Evolutionary conservation across 2,113 vertebrate genomes (phyloP), one percentile per base, ranked within the genome.

Genomic region (Hippocampus guttulatus): DNA sequence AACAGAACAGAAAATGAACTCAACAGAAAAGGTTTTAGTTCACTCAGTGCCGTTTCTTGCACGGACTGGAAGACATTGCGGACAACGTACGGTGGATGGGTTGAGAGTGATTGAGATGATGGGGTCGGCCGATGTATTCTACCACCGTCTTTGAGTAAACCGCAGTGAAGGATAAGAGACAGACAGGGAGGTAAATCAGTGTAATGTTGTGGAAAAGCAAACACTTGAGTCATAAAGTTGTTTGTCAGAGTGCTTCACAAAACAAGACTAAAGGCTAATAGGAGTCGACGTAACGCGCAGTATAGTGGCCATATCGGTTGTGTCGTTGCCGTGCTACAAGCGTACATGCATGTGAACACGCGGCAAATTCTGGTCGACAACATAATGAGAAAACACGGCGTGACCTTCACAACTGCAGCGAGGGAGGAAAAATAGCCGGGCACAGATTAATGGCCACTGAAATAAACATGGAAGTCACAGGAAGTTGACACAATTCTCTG

Each of bases 371-470:
- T 68, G 61, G 75, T 74, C n/a, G 45, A 80, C 79, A 73, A 73
- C 74, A 68, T 79, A 84, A 88, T 81, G 77, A 84, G 76, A 78
- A 84, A 84, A 80, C 84, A 73, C 72, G 12, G 65, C 9, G 45
- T 80, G 79, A 84, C 82, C 84, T 80, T 86, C 67, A 4, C 64
- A 7, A 1, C 21, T 66, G 69, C 77, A 63, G 41, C 64, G 11
- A 65, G 16, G 38, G 8, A 27, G 27, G 12, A 67, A 18, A 82
- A 84, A 75, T 47, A 68, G 72, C 75, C 18, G 15, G 75, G 77
- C 64, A 3, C 72, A 75, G 79, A 75, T 75, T 61, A 71, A 75
- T 78, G 74, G 75, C 71, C 61, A 77, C 58, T 57, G 49, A 75
- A 43, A 85, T 74, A 75, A 43, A 67, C 76, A 77, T 64, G 71